phyloP scores from a whole-genome alignment of 1,140 invertebrate species.

The Magallana ariakensis region DNA sequence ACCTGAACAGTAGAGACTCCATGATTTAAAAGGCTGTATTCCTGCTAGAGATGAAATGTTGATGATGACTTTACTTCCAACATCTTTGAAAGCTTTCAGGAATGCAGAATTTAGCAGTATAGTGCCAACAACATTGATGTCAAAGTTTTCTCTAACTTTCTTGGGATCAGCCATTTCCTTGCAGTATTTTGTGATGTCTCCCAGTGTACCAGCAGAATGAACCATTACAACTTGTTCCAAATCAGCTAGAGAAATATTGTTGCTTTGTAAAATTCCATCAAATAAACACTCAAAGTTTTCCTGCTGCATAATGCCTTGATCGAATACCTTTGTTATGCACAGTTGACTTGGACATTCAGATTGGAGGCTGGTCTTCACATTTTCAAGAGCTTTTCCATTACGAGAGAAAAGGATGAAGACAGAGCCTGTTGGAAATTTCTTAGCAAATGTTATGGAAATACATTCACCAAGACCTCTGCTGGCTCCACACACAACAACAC shows the following conservation, averaged over 20 bases:
- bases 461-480: slow-evolving; percentile 92
- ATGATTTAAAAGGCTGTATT: slow-evolving; percentile 87
- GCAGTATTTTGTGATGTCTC: slow-evolving; percentile 85
- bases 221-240: slow-evolving; percentile 88
- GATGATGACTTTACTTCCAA: slow-evolving; percentile 83
- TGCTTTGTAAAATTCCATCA: slow-evolving; percentile 81
- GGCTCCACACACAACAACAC: slow-evolving; percentile 87
- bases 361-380: slow-evolving; percentile 82
- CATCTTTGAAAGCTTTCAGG: slow-evolving; percentile 82
- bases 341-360: slow-evolving; percentile 56
- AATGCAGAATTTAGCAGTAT: slow-evolving; percentile 89
- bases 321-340: slow-evolving; percentile 68
- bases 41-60: slow-evolving; percentile 94
- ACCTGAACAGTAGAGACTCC: slow-evolving; percentile 90
- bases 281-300: slow-evolving; percentile 75
- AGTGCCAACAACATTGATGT: slow-evolving; percentile 90
- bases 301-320: slow-evolving; percentile 77
- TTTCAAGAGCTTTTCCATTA: slow-evolving; percentile 81
- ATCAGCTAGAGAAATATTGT: slow-evolving; percentile 73
- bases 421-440: slow-evolving; percentile 84
- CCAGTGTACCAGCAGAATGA: slow-evolving; percentile 94
- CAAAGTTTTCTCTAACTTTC: slow-evolving; percentile 83
- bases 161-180: slow-evolving; percentile 80
- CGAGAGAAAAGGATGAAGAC: slow-evolving; percentile 89
- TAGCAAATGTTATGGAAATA: slow-evolving; percentile 86